Evolutionary conservation across 2,888 invertebrate genomes (phyloP), one percentile per base, ranked within the genome.

Genomic region (Drosophila subquinaria): DNA sequence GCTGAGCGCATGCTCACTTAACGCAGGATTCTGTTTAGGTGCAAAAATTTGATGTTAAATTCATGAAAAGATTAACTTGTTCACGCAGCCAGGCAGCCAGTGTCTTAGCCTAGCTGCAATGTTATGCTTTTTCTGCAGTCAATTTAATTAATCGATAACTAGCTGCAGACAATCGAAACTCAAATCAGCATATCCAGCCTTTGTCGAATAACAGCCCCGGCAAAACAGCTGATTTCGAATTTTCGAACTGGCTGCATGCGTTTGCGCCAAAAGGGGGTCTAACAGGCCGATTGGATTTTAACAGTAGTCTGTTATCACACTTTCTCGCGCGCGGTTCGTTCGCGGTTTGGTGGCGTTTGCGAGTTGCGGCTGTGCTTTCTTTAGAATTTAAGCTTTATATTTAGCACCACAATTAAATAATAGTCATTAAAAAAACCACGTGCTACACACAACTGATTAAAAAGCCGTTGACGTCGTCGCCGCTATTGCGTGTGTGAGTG

Each of bases 291-390:
- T 51, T 62, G 40, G 27, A 51, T 27, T 33, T 57, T 79, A 76
- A 76, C 76, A 79, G 60, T 35, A 76, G 78, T 78, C 69, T 73
- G 78, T 69, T 79, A 77, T 73, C 66, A 69, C 47, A 59, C 57
- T 63, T 66, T 17, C 1, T 30, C 73, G 59, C 78, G 78, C 66
- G 81, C 69, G 81, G 78, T 77, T 76, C 43, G 78, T 40, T 38
- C 38, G n/a, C 17, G 38, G n/a, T 38, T 63, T 60, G 67, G 45
- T 60, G 67, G 45, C 73, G 56, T 78, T 40, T 63, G 62, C 63
- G 79, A 69, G 62, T 64, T 55, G 81, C 63, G 56, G 72, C 20
- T 20, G 66, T 66, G 64, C 60, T 79, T 71, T 43, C 67, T 56
- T 81, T 73, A 74, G 57, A 47, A 59, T 50, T 56, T 79, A 67